phyloP scores from a whole-genome alignment of 2,797 vertebrate species.

The Pterois miles region DNA sequence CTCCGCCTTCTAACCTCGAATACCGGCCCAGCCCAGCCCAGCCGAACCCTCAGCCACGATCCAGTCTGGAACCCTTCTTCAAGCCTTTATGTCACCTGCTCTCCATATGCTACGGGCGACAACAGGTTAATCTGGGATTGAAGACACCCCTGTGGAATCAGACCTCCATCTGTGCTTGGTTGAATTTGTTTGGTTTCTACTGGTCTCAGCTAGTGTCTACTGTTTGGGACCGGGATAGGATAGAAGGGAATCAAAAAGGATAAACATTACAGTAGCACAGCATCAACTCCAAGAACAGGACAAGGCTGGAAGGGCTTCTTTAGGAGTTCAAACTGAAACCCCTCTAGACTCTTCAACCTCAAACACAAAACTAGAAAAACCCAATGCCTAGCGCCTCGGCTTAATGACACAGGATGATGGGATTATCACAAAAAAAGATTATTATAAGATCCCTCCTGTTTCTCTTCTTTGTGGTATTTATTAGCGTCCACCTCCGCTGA shows the following conservation, averaged over 20 bases:
- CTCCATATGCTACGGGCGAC: neutral
- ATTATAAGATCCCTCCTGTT: conserved; percentile 42
- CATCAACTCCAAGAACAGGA: conserved; percentile 46
- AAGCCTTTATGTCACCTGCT: conserved; percentile 31
- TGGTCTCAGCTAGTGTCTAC: conserved; percentile 18
- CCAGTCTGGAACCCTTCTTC: conserved; percentile 39
- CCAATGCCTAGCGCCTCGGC: conserved; percentile 38
- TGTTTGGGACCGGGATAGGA: conserved; percentile 15
- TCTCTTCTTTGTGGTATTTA: conserved; percentile 69
- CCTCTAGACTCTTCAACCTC: conserved; percentile 39
- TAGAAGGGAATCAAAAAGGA: conserved; percentile 23
- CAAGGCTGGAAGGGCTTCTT: conserved; percentile 24
- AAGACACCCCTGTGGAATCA: conserved; percentile 36
- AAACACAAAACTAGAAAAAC: conserved; percentile 49
- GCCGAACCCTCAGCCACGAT: neutral
- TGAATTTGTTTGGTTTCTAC: conserved; percentile 39
- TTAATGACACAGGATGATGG: conserved; percentile 36
- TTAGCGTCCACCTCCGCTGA: conserved; percentile 57
- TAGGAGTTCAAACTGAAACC: conserved; percentile 40
- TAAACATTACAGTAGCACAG: conserved; percentile 35
- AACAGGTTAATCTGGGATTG: conserved; percentile 38
- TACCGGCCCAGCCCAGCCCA: conserved; percentile 6
- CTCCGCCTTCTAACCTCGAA: conserved; percentile 90
- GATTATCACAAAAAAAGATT: conserved; percentile 41
- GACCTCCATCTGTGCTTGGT: conserved; percentile 35